Evolutionary conservation across 2,113 vertebrate genomes (phyloP).

Genomic region (Nothocercus julius): DNA sequence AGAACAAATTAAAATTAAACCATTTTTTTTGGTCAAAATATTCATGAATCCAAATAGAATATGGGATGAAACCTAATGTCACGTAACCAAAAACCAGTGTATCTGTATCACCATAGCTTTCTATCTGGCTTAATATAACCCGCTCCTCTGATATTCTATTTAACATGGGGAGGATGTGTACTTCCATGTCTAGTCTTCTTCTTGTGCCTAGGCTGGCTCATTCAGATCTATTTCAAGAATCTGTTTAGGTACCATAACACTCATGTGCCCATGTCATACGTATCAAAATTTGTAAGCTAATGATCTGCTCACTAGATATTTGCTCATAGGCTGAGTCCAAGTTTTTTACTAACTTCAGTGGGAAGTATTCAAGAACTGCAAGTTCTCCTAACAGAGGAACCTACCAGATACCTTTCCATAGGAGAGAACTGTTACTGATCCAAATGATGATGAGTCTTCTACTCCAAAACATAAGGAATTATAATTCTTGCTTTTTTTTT

Average conservation of each 20-base stretch:
- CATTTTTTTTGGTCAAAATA: background rate
- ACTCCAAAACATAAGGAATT: background rate
- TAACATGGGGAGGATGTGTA: background rate
- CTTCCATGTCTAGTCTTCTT: background rate
- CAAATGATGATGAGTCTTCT: background rate
- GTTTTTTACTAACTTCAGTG: background rate
- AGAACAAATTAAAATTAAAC: background rate
- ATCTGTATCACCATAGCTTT: background rate
- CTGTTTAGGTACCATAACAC: background rate
- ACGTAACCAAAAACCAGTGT: background rate
- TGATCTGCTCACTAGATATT: background rate
- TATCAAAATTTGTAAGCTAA: background rate
- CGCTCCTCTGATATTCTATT: background rate
- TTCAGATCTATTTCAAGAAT: background rate
- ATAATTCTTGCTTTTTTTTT: background rate
- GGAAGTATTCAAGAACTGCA: background rate
- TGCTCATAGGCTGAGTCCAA: background rate
- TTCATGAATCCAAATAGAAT: background rate
- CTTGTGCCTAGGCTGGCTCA: background rate
- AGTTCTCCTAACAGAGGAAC: background rate
- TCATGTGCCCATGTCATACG: rapidly evolving
- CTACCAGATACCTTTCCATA: background rate
- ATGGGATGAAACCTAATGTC: background rate
- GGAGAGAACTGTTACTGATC: background rate
- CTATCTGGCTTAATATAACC: background rate